Evolutionary conservation across 2,797 vertebrate genomes (phyloP).

Genomic region (Simalia tracyae): DNA sequence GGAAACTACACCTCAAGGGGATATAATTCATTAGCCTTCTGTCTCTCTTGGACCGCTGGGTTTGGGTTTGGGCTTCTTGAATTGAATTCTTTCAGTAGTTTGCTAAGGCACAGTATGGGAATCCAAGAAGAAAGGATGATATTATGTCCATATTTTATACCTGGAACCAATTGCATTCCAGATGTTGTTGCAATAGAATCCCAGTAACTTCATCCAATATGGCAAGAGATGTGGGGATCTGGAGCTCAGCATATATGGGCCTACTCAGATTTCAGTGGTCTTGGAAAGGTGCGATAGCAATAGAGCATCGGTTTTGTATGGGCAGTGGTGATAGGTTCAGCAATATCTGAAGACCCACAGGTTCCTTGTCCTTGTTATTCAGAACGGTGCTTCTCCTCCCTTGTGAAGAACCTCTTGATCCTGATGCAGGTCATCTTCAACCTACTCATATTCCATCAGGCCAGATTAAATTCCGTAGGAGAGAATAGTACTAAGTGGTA

Average conservation of each 20-base stretch:
- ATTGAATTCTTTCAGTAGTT: background rate
- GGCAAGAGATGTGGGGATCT: background rate
- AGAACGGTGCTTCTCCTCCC: background rate
- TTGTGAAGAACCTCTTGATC: background rate
- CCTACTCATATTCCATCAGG: background rate
- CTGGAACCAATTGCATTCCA: background rate
- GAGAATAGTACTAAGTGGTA: too few species aligned
- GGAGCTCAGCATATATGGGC: background rate
- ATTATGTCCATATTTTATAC: background rate
- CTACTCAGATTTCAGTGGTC: background rate
- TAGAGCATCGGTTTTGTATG: background rate
- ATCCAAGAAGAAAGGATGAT: background rate
- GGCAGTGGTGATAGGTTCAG: background rate
- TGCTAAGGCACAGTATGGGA: background rate
- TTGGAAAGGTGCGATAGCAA: background rate
- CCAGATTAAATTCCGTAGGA: background rate
- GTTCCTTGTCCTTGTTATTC: background rate
- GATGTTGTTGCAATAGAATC: background rate
- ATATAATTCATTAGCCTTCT: background rate
- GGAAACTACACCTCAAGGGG: background rate
- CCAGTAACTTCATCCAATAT: background rate
- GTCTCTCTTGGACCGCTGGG: background rate
- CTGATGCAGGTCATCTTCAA: background rate
- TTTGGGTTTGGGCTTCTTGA: background rate
- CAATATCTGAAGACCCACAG: background rate